Percentiles rank a stretch among this genome's conserved stretches.
Conservation (phyloP, 2,113 vertebrate species). For the Beaufortia kweichowensis region DNA sequence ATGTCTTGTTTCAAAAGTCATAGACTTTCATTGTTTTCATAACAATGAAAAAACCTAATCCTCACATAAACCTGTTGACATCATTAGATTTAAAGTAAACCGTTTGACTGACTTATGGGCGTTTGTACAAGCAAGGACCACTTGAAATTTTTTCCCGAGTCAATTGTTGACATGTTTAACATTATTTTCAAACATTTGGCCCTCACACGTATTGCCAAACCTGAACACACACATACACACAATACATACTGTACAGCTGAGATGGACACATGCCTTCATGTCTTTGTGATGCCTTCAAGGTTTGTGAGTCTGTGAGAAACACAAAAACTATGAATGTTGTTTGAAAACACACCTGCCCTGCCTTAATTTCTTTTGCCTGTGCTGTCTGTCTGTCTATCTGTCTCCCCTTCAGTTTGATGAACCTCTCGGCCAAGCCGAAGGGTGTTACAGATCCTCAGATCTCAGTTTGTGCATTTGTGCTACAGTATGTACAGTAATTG, state of each 20-base stretch:
- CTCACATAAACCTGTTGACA: no score
- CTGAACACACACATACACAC: no score
- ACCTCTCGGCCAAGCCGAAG: conserved; percentile 29
- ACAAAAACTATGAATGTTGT: not conserved
- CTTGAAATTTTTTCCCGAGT: no score
- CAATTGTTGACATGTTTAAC: no score
- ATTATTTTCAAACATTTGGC: no score
- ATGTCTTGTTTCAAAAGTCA: no score
- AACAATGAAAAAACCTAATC: no score
- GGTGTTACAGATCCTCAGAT: not conserved
- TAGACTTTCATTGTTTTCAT: no score
- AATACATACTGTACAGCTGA: not conserved
- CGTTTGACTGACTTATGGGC: no score
- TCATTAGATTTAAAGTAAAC: no score
- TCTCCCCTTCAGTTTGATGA: conserved; percentile 27
- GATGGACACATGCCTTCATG: conserved; percentile 4
- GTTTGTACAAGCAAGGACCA: no score
- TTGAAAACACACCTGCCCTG: conserved; percentile 42
- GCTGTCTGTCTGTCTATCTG: conserved; percentile 7
- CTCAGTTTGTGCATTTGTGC: not conserved
- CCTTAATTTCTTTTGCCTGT: conserved; percentile 2
- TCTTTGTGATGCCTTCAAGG: not conserved
- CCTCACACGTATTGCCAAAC: not conserved
- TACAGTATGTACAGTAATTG: not conserved
- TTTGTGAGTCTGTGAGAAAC: not conserved